Base-by-base conservation (phyloP, 2,113 vertebrate genomes). In the Murina feae region DNA sequence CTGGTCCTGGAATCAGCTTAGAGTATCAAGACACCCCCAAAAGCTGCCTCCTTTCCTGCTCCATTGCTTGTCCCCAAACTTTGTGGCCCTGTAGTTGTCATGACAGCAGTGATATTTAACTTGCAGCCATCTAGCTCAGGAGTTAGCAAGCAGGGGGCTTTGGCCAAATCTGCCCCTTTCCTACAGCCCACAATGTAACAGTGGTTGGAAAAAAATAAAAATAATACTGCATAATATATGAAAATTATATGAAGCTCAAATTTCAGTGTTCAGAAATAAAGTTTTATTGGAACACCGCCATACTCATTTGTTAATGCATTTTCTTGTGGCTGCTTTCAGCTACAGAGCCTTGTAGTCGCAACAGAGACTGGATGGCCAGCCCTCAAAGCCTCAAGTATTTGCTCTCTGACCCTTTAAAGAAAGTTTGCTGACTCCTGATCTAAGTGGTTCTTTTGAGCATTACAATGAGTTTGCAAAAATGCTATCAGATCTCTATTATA, bases 171-270 rank as follows among this genome's bases (percentile, higher is more conserved):
- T 72, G 7, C 65, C 21, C 35, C 2, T 76, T 83, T 69, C 5
- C 2, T 69, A 2, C 20, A 65, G 66, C 23, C 68, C 74, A 28
- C 7, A 39, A 83, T n/a, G 37, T 39, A 86, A 80, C 17, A 53
- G 12, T 21, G 47, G 9, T 53, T 55, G 51, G 3, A 84, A 65
- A 86, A 74, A 82, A 65, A 28, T n/a, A n/a, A 49, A 69, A 65
- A 21, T 55, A 18, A 49, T 9, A 71, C 68, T 78, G 88, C 4
- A n/a, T 32, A 6, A 68, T 11, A 47, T 2, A 1, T 39, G 20
- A 93, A 81, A 72, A 82, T 72, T 2, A 39, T 21, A 44, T 60
- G 25, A 85, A 92, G 82, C 76, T 90, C 35, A 82, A 14, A 71
- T 82, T 44, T 96, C 75, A 16, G 1, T 53, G 28, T 75, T 74